phyloP scores from a whole-genome alignment of 2,888 invertebrate species.

The Eilema caniola region DNA sequence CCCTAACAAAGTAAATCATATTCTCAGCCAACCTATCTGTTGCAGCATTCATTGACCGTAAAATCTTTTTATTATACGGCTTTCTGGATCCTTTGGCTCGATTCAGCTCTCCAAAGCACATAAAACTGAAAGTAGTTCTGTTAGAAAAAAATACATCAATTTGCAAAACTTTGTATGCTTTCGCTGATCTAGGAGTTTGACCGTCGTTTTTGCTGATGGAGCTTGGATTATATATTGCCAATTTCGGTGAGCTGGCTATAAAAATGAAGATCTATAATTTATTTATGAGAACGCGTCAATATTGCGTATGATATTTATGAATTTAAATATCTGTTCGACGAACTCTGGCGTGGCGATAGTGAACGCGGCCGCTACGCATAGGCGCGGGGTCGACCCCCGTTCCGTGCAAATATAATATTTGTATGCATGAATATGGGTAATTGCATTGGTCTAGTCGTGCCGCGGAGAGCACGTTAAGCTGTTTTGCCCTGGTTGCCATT shows the following conservation, averaged over 20 bases:
- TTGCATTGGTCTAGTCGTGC: too few species aligned
- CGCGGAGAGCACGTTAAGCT: too few species aligned
- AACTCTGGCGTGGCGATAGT: too few species aligned
- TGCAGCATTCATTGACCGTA: conserved; percentile 62
- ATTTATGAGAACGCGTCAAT: background rate
- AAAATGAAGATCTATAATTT: background rate
- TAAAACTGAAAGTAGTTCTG: conserved; percentile 46
- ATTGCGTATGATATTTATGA: background rate
- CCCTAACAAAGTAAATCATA: conserved; percentile 53
- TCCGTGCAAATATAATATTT: too few species aligned
- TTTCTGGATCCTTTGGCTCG: conserved; percentile 29
- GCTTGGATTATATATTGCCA: conserved; percentile 1
- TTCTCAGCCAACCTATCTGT: conserved; percentile 56
- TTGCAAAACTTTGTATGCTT: conserved; percentile 23
- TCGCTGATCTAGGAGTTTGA: conserved; percentile 32
- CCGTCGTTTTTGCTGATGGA: conserved; percentile 18
- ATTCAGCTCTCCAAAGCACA: conserved; percentile 44
- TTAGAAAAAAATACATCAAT: conserved; percentile 32
- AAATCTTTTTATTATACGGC: conserved; percentile 57
- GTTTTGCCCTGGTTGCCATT: too few species aligned
- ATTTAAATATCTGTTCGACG: too few species aligned
- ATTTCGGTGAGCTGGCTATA: background rate
- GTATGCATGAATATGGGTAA: too few species aligned
- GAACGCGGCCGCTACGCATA: too few species aligned
- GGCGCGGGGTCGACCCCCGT: too few species aligned